Evolutionary conservation across 2,888 invertebrate species (phyloP).

Genomic region (Drosophila lutescens): DNA sequence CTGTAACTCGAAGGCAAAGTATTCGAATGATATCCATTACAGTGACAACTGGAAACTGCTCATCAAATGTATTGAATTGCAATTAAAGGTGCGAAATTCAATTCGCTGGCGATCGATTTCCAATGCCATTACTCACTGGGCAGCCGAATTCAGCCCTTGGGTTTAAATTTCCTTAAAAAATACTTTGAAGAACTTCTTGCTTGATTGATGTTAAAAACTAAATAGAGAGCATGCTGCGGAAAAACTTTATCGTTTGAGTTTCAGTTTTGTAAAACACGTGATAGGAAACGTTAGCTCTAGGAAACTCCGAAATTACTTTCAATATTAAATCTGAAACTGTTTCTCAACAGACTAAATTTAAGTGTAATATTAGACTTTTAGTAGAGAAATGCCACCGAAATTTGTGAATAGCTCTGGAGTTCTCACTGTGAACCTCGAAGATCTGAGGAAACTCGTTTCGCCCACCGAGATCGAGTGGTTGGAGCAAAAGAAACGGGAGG

Average conservation of each 20-base stretch:
- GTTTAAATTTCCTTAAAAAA: not conserved
- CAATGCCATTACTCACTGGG: slow-evolving; percentile 62
- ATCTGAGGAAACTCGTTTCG: not conserved
- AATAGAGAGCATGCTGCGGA: not conserved
- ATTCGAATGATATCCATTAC: slow-evolving; percentile 34
- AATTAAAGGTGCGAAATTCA: slow-evolving; percentile 37
- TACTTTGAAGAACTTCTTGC: not conserved
- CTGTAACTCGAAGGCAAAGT: slow-evolving; percentile 15
- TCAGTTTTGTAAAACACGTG: not conserved
- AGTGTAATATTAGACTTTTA: no score
- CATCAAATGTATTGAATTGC: slow-evolving; percentile 34
- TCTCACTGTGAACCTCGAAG: not conserved
- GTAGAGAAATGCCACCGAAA: not conserved
- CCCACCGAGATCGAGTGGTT: not conserved
- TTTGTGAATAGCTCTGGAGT: not conserved
- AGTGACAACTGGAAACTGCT: slow-evolving; percentile 12
- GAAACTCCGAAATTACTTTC: not conserved
- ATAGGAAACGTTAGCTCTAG: not conserved
- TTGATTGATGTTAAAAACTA: not conserved
- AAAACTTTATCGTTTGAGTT: not conserved
- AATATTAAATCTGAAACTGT: not conserved
- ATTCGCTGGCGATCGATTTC: slow-evolving; percentile 52
- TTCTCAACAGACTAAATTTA: not conserved
- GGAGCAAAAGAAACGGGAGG: not conserved
- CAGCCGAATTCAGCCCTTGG: slow-evolving; percentile 43